Evolutionary conservation across 2,888 invertebrate species (phyloP).

Genomic region (Ctena decussata): DNA sequence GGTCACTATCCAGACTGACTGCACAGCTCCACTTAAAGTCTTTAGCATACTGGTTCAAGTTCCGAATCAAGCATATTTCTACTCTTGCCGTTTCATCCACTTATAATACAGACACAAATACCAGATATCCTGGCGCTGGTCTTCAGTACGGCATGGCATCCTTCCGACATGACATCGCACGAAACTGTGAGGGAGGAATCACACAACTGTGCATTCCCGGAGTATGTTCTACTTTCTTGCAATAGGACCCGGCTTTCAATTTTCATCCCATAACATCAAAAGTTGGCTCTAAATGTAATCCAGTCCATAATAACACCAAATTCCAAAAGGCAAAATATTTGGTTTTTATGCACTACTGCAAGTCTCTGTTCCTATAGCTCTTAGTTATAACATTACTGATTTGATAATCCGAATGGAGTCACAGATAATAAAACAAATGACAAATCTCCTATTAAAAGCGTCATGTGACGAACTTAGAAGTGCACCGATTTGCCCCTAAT

Average conservation of each 20-base stretch:
- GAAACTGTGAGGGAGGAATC: constrained; percentile 68
- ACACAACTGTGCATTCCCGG: neutral
- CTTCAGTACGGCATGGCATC: constrained; percentile 57
- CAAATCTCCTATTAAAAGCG: too few species aligned
- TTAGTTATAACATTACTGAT: constrained; percentile 4
- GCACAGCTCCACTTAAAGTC: neutral
- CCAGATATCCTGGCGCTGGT: constrained; percentile 35
- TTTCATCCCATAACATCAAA: neutral
- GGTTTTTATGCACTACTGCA: neutral
- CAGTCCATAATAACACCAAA: neutral
- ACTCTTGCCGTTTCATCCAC: constrained; percentile 65
- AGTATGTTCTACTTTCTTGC: neutral
- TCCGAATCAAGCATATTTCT: neutral
- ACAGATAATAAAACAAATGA: neutral
- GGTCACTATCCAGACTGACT: constrained; percentile 1
- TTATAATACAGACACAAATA: constrained; percentile 47
- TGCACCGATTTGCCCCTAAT: too few species aligned
- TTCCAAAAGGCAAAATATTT: neutral
- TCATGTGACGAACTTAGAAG: too few species aligned
- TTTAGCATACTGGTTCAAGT: neutral
- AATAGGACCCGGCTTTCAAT: neutral
- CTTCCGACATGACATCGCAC: constrained; percentile 76
- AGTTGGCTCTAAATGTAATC: neutral
- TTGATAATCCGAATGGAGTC: neutral
- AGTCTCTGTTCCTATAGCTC: constrained; percentile 4